These are phyloP conservation scores for Drosophila incognita DNA, from an alignment of 2,888 invertebrate species.

Conservation along the genomic window DNA sequence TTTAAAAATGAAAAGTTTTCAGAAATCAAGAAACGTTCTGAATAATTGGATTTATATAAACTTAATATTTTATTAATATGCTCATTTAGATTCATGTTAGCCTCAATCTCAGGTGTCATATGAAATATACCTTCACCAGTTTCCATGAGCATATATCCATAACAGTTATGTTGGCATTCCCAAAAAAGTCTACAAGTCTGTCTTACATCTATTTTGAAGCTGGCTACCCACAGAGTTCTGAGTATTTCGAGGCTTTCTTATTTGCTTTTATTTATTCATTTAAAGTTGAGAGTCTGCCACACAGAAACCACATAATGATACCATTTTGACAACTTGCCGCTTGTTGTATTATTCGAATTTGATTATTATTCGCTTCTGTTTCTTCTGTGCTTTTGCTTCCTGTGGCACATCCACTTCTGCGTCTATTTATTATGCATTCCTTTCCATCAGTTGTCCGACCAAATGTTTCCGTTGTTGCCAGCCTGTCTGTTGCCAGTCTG, in stretches of 20 bases:
- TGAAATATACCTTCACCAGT: background rate
- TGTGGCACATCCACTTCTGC: conserved; percentile 8
- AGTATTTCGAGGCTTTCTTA: background rate
- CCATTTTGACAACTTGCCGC: conserved; percentile 25
- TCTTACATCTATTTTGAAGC: background rate
- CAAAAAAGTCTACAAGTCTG: background rate
- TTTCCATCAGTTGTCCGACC: conserved; percentile 53
- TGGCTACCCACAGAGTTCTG: background rate
- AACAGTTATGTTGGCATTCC: background rate
- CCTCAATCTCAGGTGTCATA: background rate
- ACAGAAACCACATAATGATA: conserved; percentile 4
- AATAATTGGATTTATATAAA: background rate
- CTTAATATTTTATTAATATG: background rate
- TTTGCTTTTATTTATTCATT: background rate
- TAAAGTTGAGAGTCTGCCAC: background rate
- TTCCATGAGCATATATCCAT: background rate
- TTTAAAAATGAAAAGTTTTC: background rate
- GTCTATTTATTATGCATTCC: conserved; percentile 66
- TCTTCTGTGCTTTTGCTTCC: conserved; percentile 4
- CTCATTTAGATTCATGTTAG: background rate
- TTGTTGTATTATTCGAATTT: conserved; percentile 56
- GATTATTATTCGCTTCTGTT: conserved; percentile 59
- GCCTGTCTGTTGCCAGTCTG: conserved; percentile 50
- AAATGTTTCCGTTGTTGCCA: conserved; percentile 51
- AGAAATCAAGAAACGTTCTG: background rate